Conservation (phyloP, 2,888 invertebrate genomes). For the Watsonalla binaria region DNA sequence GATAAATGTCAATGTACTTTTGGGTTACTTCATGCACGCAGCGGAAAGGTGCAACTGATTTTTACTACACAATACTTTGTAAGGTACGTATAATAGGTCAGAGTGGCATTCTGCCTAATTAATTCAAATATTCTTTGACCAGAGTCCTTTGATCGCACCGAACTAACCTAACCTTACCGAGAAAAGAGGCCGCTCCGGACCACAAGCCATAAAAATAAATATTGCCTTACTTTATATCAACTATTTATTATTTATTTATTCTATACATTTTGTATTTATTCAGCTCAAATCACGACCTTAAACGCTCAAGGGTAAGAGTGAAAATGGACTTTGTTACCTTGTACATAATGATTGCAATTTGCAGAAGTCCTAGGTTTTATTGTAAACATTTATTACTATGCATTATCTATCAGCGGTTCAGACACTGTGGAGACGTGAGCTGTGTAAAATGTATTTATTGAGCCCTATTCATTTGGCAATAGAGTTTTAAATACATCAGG, state of each 20-base stretch:
- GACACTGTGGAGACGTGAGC: neutral
- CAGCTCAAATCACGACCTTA: neutral
- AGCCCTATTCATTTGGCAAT: too few species aligned
- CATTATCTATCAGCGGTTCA: neutral
- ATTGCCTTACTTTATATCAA: neutral
- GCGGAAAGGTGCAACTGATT: too few species aligned
- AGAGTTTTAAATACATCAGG: too few species aligned
- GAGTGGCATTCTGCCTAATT: neutral
- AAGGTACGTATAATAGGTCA: too few species aligned
- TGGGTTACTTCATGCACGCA: too few species aligned
- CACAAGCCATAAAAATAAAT: neutral
- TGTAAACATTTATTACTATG: neutral
- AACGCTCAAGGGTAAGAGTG: neutral
- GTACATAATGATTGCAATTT: neutral
- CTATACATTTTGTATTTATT: neutral
- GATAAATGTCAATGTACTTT: too few species aligned
- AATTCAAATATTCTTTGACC: neutral
- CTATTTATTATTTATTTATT: neutral
- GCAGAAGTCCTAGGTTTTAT: neutral
- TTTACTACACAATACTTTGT: too few species aligned
- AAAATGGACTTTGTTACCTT: neutral
- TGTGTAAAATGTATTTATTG: neutral
- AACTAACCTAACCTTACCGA: constrained; percentile 5
- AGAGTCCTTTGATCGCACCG: constrained; percentile 9
- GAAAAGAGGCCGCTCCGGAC: neutral